These are phyloP conservation scores for Loripinus fragilis DNA, from an alignment of 2,888 invertebrate species.

Conservation along the genomic window DNA sequence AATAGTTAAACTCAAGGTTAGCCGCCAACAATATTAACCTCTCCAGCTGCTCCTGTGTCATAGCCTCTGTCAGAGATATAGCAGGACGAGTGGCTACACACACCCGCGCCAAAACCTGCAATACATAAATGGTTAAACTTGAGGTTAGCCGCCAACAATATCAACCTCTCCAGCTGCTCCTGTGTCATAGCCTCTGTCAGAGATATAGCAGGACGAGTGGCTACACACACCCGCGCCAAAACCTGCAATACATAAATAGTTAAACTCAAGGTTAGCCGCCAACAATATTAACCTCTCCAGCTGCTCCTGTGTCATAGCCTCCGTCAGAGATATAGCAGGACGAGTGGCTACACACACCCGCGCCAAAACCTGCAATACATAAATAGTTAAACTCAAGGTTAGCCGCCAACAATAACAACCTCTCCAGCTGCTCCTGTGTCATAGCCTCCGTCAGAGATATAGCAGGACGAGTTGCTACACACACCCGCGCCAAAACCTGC, in stretches of 20 bases:
- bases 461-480: no score
- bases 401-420: no score
- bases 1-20: constrained; percentile 78
- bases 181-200: constrained; percentile 91
- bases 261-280: constrained; percentile 78
- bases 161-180: constrained; percentile 90
- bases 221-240: constrained; percentile 91
- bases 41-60: constrained; percentile 91
- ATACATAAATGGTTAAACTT: constrained; percentile 75
- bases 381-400: no score
- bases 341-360: constrained; percentile 91
- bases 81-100: constrained; percentile 91
- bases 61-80: constrained; percentile 89
- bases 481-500: no score
- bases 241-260: constrained; percentile 86
- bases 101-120: constrained; percentile 92
- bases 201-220: constrained; percentile 89
- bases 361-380: constrained; percentile 89
- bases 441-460: no score
- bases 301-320: constrained; percentile 91
- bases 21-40: constrained; percentile 87
- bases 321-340: constrained; percentile 89
- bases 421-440: no score
- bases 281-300: constrained; percentile 89
- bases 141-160: constrained; percentile 84